phyloP scores from a whole-genome alignment of 2,797 vertebrate species.

The Spinibarbus caldwelli region DNA sequence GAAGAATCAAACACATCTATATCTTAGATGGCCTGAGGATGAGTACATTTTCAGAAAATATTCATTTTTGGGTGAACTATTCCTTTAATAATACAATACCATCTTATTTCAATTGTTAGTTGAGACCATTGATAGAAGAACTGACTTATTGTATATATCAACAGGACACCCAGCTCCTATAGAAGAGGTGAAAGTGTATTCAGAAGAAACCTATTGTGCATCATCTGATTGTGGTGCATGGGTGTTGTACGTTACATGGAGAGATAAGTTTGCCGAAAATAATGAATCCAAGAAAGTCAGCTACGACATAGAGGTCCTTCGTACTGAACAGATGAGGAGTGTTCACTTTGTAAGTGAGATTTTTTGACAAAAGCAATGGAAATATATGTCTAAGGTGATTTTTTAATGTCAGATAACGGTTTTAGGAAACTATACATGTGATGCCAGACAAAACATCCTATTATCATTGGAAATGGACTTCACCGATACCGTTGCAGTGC shows the following conservation, averaged over 20 bases:
- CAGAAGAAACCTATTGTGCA: not conserved
- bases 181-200: constrained; percentile 14
- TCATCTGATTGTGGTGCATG: not conserved
- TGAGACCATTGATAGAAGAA: not conserved
- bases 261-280: constrained; percentile 56
- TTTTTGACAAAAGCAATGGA: not conserved
- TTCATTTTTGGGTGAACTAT: not conserved
- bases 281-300: constrained; percentile 19
- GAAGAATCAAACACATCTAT: not conserved
- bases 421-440: constrained; percentile 66
- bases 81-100: not conserved
- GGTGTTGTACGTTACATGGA: constrained; percentile 64
- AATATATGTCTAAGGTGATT: not conserved
- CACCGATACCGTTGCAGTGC: constrained; percentile 66
- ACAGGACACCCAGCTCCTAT: constrained; percentile 24
- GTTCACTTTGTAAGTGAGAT: constrained; percentile 44
- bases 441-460: constrained; percentile 33
- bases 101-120: not conserved
- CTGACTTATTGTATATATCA: constrained; percentile 25
- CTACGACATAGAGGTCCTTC: constrained; percentile 67
- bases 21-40: not conserved
- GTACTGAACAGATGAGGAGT: constrained; percentile 44
- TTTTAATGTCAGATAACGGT: not conserved
- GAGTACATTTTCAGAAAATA: not conserved
- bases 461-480: constrained; percentile 72